Evolutionary conservation across 2,888 invertebrate species (phyloP).

Genomic region (Microdon myrmicae): DNA sequence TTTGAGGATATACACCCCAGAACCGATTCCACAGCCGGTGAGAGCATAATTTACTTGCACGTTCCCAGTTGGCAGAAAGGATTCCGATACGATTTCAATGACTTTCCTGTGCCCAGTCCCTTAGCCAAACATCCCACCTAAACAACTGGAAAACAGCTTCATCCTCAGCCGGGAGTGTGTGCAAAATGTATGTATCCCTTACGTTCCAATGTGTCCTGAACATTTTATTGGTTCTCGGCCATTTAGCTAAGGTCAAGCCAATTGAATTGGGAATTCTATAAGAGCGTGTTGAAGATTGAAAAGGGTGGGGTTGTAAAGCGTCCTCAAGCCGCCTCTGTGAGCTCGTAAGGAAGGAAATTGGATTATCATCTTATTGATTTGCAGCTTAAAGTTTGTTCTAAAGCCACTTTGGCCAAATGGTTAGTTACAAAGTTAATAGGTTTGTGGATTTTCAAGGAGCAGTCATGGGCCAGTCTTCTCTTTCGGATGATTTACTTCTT

Average conservation of each 20-base stretch:
- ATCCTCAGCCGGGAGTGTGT: conserved; percentile 11
- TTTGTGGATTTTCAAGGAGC: neutral
- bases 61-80: conserved; percentile 4
- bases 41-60: conserved; percentile 40
- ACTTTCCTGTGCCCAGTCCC: neutral
- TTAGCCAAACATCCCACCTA: too few species aligned
- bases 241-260: conserved; percentile 48
- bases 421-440: conserved; percentile 10
- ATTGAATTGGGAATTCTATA: conserved; percentile 43
- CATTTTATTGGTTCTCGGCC: conserved; percentile 44
- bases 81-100: conserved; percentile 1
- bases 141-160: too few species aligned
- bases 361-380: conserved; percentile 50
- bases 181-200: neutral
- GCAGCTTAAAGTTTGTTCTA: conserved; percentile 34
- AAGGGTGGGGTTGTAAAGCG: conserved; percentile 3
- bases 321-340: neutral
- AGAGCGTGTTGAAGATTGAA: conserved; percentile 19
- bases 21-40: conserved; percentile 2
- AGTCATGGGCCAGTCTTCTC: neutral
- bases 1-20: conserved; percentile 22
- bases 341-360: conserved; percentile 41
- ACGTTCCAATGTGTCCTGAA: conserved; percentile 10
- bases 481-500: conserved; percentile 27
- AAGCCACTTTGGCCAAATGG: conserved; percentile 3